These are phyloP conservation scores for Drosophila willistoni DNA, from an alignment of 1,140 invertebrate species.

Conservation along the genomic window DNA sequence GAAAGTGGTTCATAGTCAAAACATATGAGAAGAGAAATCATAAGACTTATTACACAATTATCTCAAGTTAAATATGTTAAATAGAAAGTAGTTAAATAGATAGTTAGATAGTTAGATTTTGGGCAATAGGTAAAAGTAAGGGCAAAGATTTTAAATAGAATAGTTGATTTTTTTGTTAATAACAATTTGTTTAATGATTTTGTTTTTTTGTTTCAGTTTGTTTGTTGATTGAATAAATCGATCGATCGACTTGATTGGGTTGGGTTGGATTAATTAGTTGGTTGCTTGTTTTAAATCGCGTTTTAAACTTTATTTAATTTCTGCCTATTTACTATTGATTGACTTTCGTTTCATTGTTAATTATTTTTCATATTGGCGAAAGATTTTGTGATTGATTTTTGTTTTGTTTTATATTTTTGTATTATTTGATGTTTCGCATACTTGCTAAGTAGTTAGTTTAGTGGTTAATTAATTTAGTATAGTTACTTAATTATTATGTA, in stretches of 20 bases:
- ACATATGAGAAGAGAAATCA: slow-evolving; percentile 76
- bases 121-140: not conserved
- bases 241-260: not conserved
- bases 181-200: too few relatives aligned
- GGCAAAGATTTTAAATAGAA: slow-evolving; percentile 1
- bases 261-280: not conserved
- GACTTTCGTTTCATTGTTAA: too few relatives aligned
- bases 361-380: not conserved
- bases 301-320: not conserved
- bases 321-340: not conserved
- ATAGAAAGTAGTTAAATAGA: slow-evolving; percentile 7
- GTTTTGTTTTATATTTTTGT: too few relatives aligned
- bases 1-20: slow-evolving; percentile 56
- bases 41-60: slow-evolving; percentile 68
- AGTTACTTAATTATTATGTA: not conserved
- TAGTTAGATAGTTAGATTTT: not conserved
- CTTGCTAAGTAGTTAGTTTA: not conserved
- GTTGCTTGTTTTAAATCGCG: not conserved
- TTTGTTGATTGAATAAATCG: not conserved
- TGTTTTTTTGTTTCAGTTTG: not conserved
- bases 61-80: slow-evolving; percentile 35
- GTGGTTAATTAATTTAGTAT: not conserved
- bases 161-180: not conserved
- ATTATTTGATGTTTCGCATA: not conserved
- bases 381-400: not conserved